Conservation (phyloP, 2,888 invertebrate species). For the Pseudoips prasinana region DNA sequence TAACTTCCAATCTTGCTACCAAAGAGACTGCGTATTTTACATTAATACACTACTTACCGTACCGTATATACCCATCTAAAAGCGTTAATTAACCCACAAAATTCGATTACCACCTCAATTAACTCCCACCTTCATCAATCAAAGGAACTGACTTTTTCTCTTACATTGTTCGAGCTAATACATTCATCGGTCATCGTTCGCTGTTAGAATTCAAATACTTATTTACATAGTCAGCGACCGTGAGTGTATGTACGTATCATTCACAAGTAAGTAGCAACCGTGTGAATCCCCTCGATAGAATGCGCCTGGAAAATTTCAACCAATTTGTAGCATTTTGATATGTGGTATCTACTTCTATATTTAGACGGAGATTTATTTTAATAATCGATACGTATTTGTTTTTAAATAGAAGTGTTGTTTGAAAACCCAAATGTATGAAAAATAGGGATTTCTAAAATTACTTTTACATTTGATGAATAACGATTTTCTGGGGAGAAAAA, state of each 20-base stretch:
- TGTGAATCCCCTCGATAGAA: conserved; percentile 71
- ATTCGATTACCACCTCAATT: conserved; percentile 27
- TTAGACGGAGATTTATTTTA: no score
- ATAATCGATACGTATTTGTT: no score
- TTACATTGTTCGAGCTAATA: conserved; percentile 43
- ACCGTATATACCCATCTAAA: no score
- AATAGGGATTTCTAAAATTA: no score
- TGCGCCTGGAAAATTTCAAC: conserved; percentile 64
- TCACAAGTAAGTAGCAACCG: conserved; percentile 53
- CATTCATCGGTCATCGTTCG: conserved; percentile 47
- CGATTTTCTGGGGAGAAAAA: no score
- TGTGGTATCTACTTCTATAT: no score
- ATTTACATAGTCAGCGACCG: conserved; percentile 78
- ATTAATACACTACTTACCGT: no score
- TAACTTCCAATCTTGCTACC: no score
- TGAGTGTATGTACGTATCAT: conserved; percentile 62
- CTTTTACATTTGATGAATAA: no score
- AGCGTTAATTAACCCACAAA: conserved; percentile 16
- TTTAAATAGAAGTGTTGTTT: no score
- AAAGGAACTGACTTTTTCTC: conserved; percentile 35
- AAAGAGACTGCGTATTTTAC: no score
- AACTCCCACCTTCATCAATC: conserved; percentile 21
- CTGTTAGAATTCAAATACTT: conserved; percentile 56
- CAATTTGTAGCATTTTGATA: conserved; percentile 48
- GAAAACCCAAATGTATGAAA: no score